These are phyloP conservation scores for Drosophila recens DNA, from an alignment of 2,888 invertebrate genomes.

Conservation along the genomic window DNA sequence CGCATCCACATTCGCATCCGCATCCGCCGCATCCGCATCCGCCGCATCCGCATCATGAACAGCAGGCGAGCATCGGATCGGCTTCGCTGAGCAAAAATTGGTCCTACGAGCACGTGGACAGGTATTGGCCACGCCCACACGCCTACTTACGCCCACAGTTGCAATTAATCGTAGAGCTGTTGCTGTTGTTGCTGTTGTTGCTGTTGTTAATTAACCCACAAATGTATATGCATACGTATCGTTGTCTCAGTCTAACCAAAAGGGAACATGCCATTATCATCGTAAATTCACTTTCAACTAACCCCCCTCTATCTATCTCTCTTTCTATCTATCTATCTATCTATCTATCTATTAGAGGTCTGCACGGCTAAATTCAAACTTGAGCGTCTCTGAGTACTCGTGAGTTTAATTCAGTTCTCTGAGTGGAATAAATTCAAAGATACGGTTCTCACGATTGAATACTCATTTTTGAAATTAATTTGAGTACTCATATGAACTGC, in stretches of 20 bases:
- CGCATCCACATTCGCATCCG: constrained; percentile 43
- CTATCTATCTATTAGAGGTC: neutral
- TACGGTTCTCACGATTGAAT: too few species aligned
- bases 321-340: constrained; percentile 8
- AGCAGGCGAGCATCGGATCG: constrained; percentile 87
- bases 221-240: neutral
- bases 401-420: too few species aligned
- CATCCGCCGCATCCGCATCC: constrained; percentile 39
- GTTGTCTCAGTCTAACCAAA: constrained; percentile 23
- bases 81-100: constrained; percentile 83
- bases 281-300: constrained; percentile 40
- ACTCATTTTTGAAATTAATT: too few species aligned
- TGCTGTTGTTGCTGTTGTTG: constrained; percentile 62
- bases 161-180: constrained; percentile 58
- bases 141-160: constrained; percentile 11
- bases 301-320: constrained; percentile 18
- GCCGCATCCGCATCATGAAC: constrained; percentile 62
- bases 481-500: too few species aligned
- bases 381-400: too few species aligned
- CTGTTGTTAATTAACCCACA: constrained; percentile 34
- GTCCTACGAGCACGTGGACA: constrained; percentile 84
- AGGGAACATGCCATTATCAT: constrained; percentile 40
- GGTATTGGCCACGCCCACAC: constrained; percentile 79
- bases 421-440: too few species aligned
- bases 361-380: too few species aligned